These are phyloP conservation scores for Drosophila fungiperda DNA, from an alignment of 2,888 invertebrate genomes.

Conservation along the genomic window DNA sequence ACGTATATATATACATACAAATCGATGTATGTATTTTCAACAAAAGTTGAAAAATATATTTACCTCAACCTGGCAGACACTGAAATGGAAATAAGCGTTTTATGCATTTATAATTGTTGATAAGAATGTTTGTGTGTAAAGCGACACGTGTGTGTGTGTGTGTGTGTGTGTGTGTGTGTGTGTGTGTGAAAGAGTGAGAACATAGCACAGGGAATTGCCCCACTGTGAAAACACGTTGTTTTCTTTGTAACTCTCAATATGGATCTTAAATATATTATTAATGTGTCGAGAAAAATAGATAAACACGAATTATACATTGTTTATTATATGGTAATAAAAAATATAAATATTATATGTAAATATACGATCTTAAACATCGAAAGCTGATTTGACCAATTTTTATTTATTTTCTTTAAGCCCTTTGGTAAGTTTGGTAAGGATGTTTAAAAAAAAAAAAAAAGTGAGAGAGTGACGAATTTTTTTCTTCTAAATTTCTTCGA, in stretches of 20 bases:
- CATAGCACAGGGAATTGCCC: not conserved
- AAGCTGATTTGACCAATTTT: not conserved
- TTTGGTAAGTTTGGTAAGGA: not conserved
- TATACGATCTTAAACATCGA: not conserved
- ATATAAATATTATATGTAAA: not conserved
- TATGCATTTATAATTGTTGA: conserved; percentile 2
- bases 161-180: too few species aligned
- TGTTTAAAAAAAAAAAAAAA: not conserved
- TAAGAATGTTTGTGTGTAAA: conserved; percentile 3
- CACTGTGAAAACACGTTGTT: not conserved
- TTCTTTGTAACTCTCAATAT: not conserved
- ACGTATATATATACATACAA: not conserved
- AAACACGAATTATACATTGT: not conserved
- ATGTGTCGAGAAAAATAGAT: not conserved
- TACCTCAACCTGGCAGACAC: not conserved
- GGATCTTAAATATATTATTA: not conserved
- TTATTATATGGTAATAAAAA: not conserved
- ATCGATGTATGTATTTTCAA: not conserved
- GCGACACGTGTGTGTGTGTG: too few species aligned
- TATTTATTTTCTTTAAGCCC: not conserved
- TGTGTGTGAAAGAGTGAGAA: not conserved
- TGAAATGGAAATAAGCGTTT: not conserved
- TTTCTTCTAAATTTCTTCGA: not conserved
- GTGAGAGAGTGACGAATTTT: not conserved
- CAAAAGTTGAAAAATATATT: not conserved